Conservation (phyloP, 2,888 invertebrate species). For the Drosophila colorata region DNA sequence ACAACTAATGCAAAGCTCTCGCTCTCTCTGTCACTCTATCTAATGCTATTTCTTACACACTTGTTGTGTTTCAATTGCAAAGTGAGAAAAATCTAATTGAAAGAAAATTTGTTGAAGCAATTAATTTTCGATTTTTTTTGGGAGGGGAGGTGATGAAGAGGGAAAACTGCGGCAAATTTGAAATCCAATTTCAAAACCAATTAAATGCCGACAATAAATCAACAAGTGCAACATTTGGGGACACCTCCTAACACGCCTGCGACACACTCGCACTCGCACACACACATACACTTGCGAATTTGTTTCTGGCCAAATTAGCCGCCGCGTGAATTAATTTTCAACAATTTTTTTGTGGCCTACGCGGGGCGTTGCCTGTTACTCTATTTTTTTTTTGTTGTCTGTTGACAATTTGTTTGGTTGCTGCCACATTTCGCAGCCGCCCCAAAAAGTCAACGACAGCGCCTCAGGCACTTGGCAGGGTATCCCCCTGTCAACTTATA, state of each 20-base stretch:
- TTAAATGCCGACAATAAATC: slow-evolving; percentile 80
- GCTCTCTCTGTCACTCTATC: slow-evolving; percentile 1
- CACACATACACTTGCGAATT: slow-evolving; percentile 36
- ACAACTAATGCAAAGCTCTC: background rate
- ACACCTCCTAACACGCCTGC: slow-evolving; percentile 65
- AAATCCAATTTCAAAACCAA: slow-evolving; percentile 81
- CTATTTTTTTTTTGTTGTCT: slow-evolving; percentile 13
- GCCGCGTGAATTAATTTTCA: slow-evolving; percentile 68
- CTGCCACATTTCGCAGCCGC: slow-evolving; percentile 55
- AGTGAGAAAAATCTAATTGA: slow-evolving; percentile 75
- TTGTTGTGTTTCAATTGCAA: slow-evolving; percentile 31
- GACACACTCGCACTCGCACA: slow-evolving; percentile 33
- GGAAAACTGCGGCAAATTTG: slow-evolving; percentile 31
- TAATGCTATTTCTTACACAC: background rate
- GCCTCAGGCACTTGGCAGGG: slow-evolving; percentile 38
- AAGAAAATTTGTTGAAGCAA: slow-evolving; percentile 72
- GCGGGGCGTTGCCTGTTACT: slow-evolving; percentile 61
- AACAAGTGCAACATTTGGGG: slow-evolving; percentile 74
- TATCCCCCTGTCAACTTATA: background rate
- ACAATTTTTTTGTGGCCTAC: slow-evolving; percentile 49
- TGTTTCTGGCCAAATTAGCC: slow-evolving; percentile 68
- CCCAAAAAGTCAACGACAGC: slow-evolving; percentile 61
- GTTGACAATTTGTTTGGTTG: slow-evolving; percentile 66
- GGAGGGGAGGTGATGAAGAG: background rate
- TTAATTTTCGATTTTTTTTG: slow-evolving; percentile 47